Conservation (phyloP, 1,140 invertebrate genomes). For the Aphaenogaster ashmeadi region DNA sequence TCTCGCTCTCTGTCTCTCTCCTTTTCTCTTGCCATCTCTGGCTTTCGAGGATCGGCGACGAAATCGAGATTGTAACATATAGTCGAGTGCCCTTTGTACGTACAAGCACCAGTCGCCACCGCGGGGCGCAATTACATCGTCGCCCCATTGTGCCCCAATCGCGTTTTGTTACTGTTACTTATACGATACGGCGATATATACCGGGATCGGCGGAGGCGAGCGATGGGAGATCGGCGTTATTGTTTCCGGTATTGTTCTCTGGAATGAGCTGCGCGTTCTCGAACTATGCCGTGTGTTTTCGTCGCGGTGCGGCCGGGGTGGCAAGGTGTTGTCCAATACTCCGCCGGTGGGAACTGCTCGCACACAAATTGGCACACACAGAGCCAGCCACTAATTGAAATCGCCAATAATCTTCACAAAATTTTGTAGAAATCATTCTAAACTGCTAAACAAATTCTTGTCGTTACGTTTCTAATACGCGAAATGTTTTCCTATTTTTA, state of each 20-base stretch:
- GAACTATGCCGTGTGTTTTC: conserved; percentile 62
- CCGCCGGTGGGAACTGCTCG: conserved; percentile 86
- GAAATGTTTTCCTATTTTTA: neutral
- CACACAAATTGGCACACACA: conserved; percentile 48
- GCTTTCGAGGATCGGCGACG: conserved; percentile 80
- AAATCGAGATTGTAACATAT: conserved; percentile 86
- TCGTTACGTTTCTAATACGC: neutral
- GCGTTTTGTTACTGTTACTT: conserved; percentile 85
- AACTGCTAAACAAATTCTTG: neutral
- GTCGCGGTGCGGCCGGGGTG: conserved; percentile 67
- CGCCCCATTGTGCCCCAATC: conserved; percentile 79
- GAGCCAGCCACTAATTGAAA: neutral
- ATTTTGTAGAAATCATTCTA: neutral
- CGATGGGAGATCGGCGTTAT: conserved; percentile 52
- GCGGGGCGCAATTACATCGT: conserved; percentile 84
- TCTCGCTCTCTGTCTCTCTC: conserved; percentile 14
- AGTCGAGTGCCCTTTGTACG: conserved; percentile 83
- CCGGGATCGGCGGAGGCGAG: neutral
- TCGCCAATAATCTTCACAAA: neutral
- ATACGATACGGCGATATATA: conserved; percentile 27
- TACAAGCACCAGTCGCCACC: conserved; percentile 59
- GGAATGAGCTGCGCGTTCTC: conserved; percentile 67
- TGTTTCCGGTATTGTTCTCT: conserved; percentile 65
- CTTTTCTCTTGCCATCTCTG: conserved; percentile 21
- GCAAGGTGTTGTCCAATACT: conserved; percentile 76